Base-by-base conservation (phyloP, 1,140 invertebrate genomes). In the Diabrotica undecimpunctata region DNA sequence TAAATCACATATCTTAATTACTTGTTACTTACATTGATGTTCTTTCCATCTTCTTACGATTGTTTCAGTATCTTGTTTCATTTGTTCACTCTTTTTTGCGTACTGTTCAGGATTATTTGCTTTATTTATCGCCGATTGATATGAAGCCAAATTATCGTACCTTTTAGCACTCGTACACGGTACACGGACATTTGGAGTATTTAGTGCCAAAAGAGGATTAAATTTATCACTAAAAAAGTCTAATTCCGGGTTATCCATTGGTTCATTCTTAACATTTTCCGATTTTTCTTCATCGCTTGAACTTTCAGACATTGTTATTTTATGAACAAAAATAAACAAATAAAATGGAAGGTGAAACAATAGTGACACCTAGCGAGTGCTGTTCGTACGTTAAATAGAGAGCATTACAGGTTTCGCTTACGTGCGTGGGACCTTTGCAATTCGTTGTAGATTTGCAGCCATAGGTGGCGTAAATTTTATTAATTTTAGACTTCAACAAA, bases 151-250 rank as follows among this genome's bases (percentile, higher is more conserved):
- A 73, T 88, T 90, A 71, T 90, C 87, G 67, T 83, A 86, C 60
- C 82, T 67, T 52, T 83, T 85, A 0, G 85, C 87, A 50, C 79
- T 77, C 9, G 80, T 66, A 5, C 80, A 73, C 0, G 87, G 86
- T 2, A 88, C 38, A 25, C 2, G 6, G 0, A 81, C 70, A 69
- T 85, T 84, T 5, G 78, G 54, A 0, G 84, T 83, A 62, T 87
- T 86, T 10, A 92, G 75, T 3, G 85, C 88, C 73, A 85, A 85
- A 0, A 89, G 54, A 0, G 90, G 84, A 78, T 92, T 83, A 62
- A 90, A 92, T 54, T 80, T 80, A 6, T 84, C 83, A 74, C 87
- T 89, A 62, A 75, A 83, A 39, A 84, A 80, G 74, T 89, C 85
- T 37, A 88, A 74, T 79, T 84, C 85, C 8, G 84, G 83, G n/a